Evolutionary conservation across 2,888 invertebrate species (phyloP), one percentile per base, ranked within the genome.

Genomic region (Lithosia quadra): DNA sequence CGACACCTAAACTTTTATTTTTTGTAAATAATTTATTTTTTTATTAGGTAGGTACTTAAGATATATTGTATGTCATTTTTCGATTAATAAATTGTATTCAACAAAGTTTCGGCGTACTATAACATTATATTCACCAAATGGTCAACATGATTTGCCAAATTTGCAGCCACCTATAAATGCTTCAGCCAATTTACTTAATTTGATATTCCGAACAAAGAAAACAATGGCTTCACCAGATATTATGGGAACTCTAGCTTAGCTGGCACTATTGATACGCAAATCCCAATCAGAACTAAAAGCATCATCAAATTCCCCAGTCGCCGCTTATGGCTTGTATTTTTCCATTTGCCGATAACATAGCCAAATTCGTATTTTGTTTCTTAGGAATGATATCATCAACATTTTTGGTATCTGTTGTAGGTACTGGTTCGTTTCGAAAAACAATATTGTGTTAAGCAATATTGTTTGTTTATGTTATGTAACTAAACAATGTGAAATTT

Each of bases 211-310:
- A 66, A 77, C 68, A 77, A 77, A 75, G 72, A 67, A 69, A 69
- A 67, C 36, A 56, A 24, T 61, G 39, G 61, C 67, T 72, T 69
- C 63, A 69, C 68, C 67, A 65, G 72, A 76, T 77, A 77, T 76
- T 81, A 79, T 68, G 69, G 80, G 69, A 80, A 71, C 21, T 67
- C 24, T 60, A 66, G 71, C 77, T 67, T 73, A 76, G 79, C 80
- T 79, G 75, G 75, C 76, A 72, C 74, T 73, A 80, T 84, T 78
- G 80, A 76, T 81, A 79, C 78, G 75, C 73, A 75, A 74, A 79
- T 77, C 77, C 76, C 82, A 87, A 86, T 84, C 77, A 74, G 24
- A 76, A 77, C 84, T 82, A 84, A 86, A 77, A 81, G 80, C 78
- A 77, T 78, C 79, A 73, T 75, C 55, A 65, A 69, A 81, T 65